These are phyloP conservation scores for Schizopygopsis malacanthus DNA, from an alignment of 2,797 vertebrate species.

Conservation along the genomic window DNA sequence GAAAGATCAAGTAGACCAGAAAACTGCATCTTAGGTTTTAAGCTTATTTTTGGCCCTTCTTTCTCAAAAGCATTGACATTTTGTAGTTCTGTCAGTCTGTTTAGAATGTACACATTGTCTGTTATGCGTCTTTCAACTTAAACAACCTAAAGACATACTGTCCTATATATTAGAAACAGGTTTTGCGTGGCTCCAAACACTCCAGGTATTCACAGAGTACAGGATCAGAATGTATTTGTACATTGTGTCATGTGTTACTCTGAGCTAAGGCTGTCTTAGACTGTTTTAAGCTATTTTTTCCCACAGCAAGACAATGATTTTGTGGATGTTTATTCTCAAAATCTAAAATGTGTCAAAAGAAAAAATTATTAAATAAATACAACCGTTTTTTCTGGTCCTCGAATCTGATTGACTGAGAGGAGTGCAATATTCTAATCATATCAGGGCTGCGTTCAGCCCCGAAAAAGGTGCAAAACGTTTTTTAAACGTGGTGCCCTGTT, in stretches of 20 bases:
- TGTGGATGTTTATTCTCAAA: not conserved
- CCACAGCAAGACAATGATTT: not conserved
- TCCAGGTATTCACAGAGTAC: not conserved
- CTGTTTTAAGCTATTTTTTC: not conserved
- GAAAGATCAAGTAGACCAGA: too few species aligned
- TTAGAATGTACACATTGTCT: not conserved
- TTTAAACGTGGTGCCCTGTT: too few species aligned
- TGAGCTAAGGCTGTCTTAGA: not conserved
- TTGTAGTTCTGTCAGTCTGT: not conserved
- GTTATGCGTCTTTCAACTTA: not conserved
- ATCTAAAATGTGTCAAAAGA: too few species aligned
- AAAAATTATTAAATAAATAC: too few species aligned
- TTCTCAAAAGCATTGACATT: not conserved
- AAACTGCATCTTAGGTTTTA: too few species aligned
- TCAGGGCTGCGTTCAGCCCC: too few species aligned
- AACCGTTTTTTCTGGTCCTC: too few species aligned
- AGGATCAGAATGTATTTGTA: conserved; percentile 2
- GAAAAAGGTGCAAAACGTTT: too few species aligned
- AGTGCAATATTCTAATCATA: too few species aligned
- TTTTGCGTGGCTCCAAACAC: not conserved
- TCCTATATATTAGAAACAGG: not conserved
- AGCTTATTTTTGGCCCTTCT: not conserved
- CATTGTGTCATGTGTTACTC: not conserved
- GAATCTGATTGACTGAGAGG: too few species aligned
- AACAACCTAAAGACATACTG: not conserved